These are phyloP conservation scores for Andrena trimmerana DNA, from an alignment of 2,888 invertebrate genomes.

Conservation along the genomic window DNA sequence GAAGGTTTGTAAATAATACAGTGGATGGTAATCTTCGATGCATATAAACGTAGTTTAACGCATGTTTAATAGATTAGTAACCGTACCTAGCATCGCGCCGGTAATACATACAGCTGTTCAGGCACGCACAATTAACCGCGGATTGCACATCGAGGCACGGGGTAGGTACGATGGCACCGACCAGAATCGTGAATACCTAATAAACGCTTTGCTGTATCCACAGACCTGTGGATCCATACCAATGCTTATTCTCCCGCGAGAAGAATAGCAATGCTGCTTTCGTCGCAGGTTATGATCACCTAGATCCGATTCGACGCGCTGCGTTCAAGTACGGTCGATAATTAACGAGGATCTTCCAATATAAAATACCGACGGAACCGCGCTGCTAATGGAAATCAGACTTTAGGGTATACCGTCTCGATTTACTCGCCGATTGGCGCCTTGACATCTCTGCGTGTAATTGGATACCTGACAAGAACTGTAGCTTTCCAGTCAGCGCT, in stretches of 20 bases:
- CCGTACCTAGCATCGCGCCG: not conserved
- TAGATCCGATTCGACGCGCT: not conserved
- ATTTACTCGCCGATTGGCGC: not conserved
- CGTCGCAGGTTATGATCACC: not conserved
- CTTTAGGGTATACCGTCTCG: not conserved
- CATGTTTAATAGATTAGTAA: not conserved
- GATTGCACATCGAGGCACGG: not conserved
- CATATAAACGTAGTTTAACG: not conserved
- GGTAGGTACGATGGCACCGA: not conserved
- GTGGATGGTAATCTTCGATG: not conserved
- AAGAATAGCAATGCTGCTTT: not conserved
- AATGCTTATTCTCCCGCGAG: not conserved
- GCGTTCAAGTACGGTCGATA: not conserved
- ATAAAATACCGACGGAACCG: not conserved
- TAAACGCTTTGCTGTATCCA: not conserved
- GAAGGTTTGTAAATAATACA: not conserved
- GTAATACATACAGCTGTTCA: not conserved
- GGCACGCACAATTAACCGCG: not conserved
- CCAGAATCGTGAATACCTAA: not conserved
- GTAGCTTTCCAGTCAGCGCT: not conserved
- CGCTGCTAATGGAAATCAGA: not conserved
- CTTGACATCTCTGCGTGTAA: not conserved
- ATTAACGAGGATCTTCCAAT: not conserved
- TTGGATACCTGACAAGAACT: not conserved
- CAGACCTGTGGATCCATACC: not conserved